A percentile compares a stretch with the other conserved stretches of the same genome.
phyloP scores from a whole-genome alignment of 1,140 invertebrate genomes.

The Diploscapter pachys region DNA sequence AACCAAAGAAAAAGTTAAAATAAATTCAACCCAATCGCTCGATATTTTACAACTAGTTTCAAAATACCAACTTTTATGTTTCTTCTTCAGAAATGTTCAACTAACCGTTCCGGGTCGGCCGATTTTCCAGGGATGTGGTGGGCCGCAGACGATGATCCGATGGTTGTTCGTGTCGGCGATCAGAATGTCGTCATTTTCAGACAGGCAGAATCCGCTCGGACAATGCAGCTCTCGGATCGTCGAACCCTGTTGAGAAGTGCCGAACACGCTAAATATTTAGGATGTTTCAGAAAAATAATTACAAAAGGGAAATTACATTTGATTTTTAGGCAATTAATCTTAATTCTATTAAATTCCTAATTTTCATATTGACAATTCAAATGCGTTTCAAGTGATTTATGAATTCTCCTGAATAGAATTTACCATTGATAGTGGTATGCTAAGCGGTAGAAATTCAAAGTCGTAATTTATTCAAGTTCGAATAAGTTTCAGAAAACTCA shows the following conservation, averaged over 20 bases:
- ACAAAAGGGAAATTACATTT: not conserved
- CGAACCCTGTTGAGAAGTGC: conserved; percentile 65
- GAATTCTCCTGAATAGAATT: too few relatives aligned
- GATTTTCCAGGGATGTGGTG: conserved; percentile 55
- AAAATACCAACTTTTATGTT: not conserved
- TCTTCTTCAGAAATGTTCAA: not conserved
- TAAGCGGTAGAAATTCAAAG: too few relatives aligned
- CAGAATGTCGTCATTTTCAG: conserved; percentile 85
- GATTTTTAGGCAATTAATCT: not conserved
- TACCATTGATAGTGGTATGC: too few relatives aligned
- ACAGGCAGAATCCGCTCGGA: conserved; percentile 91
- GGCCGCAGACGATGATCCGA: conserved; percentile 66
- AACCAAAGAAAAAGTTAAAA: not conserved
- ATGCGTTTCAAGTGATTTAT: too few relatives aligned
- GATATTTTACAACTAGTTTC: too few relatives aligned
- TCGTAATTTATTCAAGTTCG: too few relatives aligned
- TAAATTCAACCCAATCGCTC: too few relatives aligned
- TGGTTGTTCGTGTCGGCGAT: conserved; percentile 91
- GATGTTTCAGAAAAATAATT: not conserved
- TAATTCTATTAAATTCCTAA: too few relatives aligned
- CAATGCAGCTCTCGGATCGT: conserved; percentile 90
- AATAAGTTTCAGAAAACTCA: too few relatives aligned
- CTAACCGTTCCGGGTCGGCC: conserved; percentile 57
- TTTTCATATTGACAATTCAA: too few relatives aligned
- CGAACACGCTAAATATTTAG: conserved; percentile 74